These are phyloP conservation scores for Lucilia cuprina DNA, from an alignment of 1,140 invertebrate genomes.

Conservation along the genomic window DNA sequence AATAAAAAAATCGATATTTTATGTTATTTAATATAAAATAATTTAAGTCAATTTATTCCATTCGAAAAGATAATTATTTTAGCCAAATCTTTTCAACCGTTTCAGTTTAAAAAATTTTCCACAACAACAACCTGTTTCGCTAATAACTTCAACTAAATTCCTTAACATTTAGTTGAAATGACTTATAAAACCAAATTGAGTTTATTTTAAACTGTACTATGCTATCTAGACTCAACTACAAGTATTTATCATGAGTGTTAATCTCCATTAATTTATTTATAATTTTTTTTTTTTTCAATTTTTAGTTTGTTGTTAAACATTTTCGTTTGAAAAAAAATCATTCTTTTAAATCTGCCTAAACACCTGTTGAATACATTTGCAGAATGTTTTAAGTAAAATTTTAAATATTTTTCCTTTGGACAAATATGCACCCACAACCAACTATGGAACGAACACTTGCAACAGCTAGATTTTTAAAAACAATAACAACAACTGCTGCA, in stretches of 20 bases:
- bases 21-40: no score
- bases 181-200: no score
- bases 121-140: no score
- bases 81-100: no score
- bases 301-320: background rate
- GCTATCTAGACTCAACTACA: no score
- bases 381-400: background rate
- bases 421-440: constrained; percentile 29
- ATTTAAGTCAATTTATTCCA: no score
- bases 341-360: constrained; percentile 17
- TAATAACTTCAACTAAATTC: no score
- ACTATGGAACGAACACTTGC: background rate
- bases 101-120: no score
- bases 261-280: constrained; percentile 15
- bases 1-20: no score
- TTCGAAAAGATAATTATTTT: no score
- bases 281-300: background rate
- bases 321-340: constrained; percentile 22
- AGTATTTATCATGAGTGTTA: constrained; percentile 25
- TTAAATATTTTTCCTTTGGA: constrained; percentile 24
- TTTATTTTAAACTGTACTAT: no score
- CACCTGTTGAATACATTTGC: constrained; percentile 33
- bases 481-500: background rate
- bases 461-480: background rate
- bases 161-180: no score